Evolutionary conservation across 1,140 invertebrate genomes (phyloP), one percentile per base, ranked within the genome.

Genomic region (Pemphigus obesinymphae): DNA sequence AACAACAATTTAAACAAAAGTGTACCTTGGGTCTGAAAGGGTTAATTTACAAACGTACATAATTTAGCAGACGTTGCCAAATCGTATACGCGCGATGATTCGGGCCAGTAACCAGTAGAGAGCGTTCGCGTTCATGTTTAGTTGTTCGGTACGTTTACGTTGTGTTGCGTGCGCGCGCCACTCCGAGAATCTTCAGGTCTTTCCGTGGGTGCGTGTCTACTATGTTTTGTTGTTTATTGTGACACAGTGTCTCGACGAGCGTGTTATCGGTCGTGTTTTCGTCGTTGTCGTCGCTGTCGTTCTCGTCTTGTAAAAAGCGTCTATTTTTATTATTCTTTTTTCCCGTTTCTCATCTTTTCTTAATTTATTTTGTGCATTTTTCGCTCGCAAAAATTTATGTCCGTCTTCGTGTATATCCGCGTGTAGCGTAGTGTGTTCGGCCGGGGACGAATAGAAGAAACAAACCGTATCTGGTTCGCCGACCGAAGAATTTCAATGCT

Each of bases 401-500:
- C 37, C 23, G 66, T 3, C 5, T n/a, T n/a, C n/a, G n/a, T n/a
- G 17, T 29, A 29, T 2, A 20, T 8, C 29, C 43, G 68, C 17
- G 29, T 45, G 15, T 23, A 10, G n/a, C 11, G 5, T 37, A 34
- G 63, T 6, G 63, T 68, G 20, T n/a, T 23, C 20, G 15, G 17
- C 23, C 23, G 3, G 26, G 23, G 17, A 29, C 4, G n/a, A 37
- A 29, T 17, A 68, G 26, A 37, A 10, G 10, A 23, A 6, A 40
- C 31, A 13, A 68, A 70, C 13, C 66, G 1, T 15, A 13, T 1
- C 11, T 11, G 5, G 40, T 43, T n/a, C n/a, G n/a, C n/a, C 34
- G n/a, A 17, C 15, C 43, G 26, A 31, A 40, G 23, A 29, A 73
- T 73, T 72, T 73, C 45, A 31, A 73, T 73, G 70, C 70, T 73